Evolutionary conservation across 2,888 invertebrate genomes (phyloP).

Genomic region (Siphlonurus alternatus): DNA sequence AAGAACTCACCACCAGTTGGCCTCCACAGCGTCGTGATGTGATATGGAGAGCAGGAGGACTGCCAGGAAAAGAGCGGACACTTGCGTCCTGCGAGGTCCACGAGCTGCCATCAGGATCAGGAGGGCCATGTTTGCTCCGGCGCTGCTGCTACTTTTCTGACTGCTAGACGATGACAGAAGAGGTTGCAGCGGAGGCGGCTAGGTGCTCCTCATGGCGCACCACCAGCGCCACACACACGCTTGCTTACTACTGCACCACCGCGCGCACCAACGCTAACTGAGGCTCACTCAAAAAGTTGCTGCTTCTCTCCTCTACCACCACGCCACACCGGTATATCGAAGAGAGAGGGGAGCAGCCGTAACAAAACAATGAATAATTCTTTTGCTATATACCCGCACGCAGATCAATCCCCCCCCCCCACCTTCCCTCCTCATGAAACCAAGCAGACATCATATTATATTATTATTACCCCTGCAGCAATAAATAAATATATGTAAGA

Average conservation of each 20-base stretch:
- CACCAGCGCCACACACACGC: not conserved
- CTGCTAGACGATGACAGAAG: not conserved
- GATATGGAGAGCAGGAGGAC: slow-evolving; percentile 18
- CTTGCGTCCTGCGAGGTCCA: not conserved
- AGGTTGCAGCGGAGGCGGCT: too few species aligned
- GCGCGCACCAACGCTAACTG: not conserved
- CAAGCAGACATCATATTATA: not conserved
- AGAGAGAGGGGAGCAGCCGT: not conserved
- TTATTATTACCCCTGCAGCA: not conserved
- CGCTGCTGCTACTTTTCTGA: too few species aligned
- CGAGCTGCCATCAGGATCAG: not conserved
- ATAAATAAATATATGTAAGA: not conserved
- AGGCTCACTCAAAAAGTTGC: not conserved
- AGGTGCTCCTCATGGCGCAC: not conserved
- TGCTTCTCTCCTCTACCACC: not conserved
- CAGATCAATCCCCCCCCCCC: not conserved
- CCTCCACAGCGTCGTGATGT: slow-evolving; percentile 22
- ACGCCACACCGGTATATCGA: not conserved
- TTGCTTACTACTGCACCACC: not conserved
- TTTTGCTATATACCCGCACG: not conserved
- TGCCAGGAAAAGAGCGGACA: not conserved
- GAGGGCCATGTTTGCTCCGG: not conserved
- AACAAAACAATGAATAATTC: not conserved
- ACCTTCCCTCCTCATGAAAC: too few species aligned
- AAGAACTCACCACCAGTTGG: slow-evolving; percentile 28